Conservation (phyloP, 2,113 vertebrate species). For the Notarius quadriscutis region DNA sequence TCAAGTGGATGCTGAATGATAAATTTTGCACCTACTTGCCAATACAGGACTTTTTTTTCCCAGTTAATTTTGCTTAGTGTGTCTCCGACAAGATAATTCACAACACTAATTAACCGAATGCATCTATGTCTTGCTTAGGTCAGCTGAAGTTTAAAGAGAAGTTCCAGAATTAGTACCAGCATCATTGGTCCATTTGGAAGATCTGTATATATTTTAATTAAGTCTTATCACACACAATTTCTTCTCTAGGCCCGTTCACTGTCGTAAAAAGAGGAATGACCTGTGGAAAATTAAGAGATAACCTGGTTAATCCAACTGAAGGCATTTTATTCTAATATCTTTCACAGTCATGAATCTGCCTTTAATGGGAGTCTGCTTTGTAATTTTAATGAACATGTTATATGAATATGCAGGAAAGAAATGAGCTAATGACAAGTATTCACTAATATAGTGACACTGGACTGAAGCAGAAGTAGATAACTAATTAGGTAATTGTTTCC, state of each 20-base stretch:
- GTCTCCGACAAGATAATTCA: constrained; percentile 26
- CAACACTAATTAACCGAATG: constrained; percentile 71
- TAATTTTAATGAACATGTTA: constrained; percentile 26
- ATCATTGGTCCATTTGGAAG: constrained; percentile 61
- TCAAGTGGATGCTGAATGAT: background rate
- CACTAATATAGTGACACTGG: background rate
- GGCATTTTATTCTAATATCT: constrained; percentile 22
- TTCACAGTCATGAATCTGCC: constrained; percentile 17
- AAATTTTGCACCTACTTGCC: background rate
- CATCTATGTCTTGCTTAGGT: constrained; percentile 73
- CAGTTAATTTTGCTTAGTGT: background rate
- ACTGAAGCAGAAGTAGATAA: background rate
- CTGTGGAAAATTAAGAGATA: constrained; percentile 37
- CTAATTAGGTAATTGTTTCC: background rate
- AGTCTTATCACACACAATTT: constrained; percentile 74
- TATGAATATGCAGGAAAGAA: constrained; percentile 24
- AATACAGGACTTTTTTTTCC: constrained; percentile 9
- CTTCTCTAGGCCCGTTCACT: constrained; percentile 59
- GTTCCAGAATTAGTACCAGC: constrained; percentile 63
- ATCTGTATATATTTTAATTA: constrained; percentile 74
- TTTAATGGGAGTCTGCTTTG: constrained; percentile 4
- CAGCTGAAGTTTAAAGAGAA: constrained; percentile 69
- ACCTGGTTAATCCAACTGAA: constrained; percentile 22
- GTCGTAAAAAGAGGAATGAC: constrained; percentile 65
- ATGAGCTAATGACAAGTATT: constrained; percentile 8